phyloP scores from a whole-genome alignment of 2,797 vertebrate genomes.

The Lepus oiostolus region DNA sequence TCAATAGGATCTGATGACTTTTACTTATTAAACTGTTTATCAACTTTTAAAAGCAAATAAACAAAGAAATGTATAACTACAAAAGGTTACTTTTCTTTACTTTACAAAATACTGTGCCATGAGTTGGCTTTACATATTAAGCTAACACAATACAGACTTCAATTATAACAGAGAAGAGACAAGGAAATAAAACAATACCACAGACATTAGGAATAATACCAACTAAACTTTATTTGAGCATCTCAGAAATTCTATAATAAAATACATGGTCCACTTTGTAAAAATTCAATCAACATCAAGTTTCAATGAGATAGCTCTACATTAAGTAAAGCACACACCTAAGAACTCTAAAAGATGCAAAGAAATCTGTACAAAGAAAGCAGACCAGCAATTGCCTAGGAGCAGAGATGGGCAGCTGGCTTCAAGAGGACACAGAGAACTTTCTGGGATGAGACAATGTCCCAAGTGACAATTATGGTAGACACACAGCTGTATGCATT shows the following conservation, averaged over 20 bases:
- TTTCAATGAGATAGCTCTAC: slow-evolving; percentile 32
- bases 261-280: slow-evolving; percentile 27
- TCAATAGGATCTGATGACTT: neutral
- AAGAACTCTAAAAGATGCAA: slow-evolving; percentile 61
- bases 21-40: slow-evolving; percentile 53
- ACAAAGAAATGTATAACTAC: slow-evolving; percentile 3
- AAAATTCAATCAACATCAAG: slow-evolving; percentile 39
- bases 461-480: neutral
- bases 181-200: slow-evolving; percentile 49
- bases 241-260: slow-evolving; percentile 53
- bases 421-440: neutral
- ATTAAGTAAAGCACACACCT: slow-evolving; percentile 34
- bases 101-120: slow-evolving; percentile 35
- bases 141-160: neutral
- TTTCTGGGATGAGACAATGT: slow-evolving; percentile 13
- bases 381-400: neutral
- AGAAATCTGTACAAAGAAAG: slow-evolving; percentile 20
- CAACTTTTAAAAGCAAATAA: slow-evolving; percentile 53
- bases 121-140: slow-evolving; percentile 31
- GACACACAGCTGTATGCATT: neutral
- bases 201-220: slow-evolving; percentile 19
- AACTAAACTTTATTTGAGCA: slow-evolving; percentile 51
- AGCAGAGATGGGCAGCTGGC: neutral
- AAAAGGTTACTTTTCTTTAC: slow-evolving; percentile 48
- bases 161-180: neutral